Evolutionary conservation across 2,888 invertebrate species (phyloP), one percentile per base, ranked within the genome.

Genomic region (Synanthedon tipuliformis): DNA sequence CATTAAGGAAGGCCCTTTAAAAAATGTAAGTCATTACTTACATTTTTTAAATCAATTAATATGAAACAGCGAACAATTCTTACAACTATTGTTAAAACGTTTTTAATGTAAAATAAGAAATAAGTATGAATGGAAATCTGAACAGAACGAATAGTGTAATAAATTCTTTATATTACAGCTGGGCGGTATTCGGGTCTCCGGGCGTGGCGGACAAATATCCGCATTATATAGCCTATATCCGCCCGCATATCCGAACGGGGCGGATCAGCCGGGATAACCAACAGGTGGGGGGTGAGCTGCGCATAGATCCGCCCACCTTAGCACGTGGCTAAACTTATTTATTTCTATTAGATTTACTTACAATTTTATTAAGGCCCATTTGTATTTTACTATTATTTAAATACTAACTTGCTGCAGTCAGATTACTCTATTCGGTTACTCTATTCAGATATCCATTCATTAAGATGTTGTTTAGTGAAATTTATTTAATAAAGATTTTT

Each of bases 201-300:
- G 83, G 83, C 83, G 83, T 81, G 82, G 73, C 77, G 52, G 41
- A 48, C 50, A 55, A 53, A 68, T 69, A 74, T 72, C 75, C 72
- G 68, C 64, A 66, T 66, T 65, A 62, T 55, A 56, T 54, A 65
- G 64, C 62, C 62, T 69, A 50, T 50, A 50, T 50, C 50, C 50
- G 50, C 34, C 18, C 34, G 12, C 40, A 75, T 79, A 81, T 80
- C 81, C 81, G 75, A 66, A 69, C 64, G 69, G 69, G 27, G 50
- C 50, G 81, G 84, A 83, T 84, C 81, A 81, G 78, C 78, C 67
- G 77, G 84, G 87, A 88, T 87, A 65, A 79, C 71, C 86, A 86
- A 88, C 88, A 88, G 87, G 88, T 88, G 81, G 50, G 50, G 50
- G 88, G 88, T 88, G 87, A 88, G 84, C 85, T 78, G 73, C 55